phyloP scores from a whole-genome alignment of 2,113 vertebrate species.

The Lipophrys pholis region DNA sequence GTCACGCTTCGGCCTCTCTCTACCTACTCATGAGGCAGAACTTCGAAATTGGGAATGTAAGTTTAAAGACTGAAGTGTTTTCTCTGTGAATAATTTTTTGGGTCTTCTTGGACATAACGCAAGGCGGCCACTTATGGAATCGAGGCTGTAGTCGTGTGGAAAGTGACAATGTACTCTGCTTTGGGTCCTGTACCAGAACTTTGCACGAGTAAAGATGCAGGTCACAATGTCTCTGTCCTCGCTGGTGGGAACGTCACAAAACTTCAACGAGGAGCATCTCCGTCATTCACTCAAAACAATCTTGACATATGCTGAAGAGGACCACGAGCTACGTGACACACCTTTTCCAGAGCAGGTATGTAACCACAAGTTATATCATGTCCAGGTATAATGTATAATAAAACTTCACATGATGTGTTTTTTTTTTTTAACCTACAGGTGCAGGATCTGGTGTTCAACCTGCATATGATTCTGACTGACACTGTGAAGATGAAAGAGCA shows the following conservation, averaged over 20 bases:
- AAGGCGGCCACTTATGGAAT: no score
- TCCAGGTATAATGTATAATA: no score
- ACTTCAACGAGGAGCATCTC: conserved; percentile 91
- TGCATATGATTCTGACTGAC: conserved; percentile 96
- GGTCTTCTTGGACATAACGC: not conserved
- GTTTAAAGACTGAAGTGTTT: conserved; percentile 36
- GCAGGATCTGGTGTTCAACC: conserved; percentile 93
- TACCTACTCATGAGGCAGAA: conserved; percentile 97
- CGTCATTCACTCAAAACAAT: conserved; percentile 92
- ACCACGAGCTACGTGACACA: conserved; percentile 88
- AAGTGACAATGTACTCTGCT: not conserved
- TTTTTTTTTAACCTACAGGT: conserved; percentile 79
- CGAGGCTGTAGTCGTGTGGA: no score
- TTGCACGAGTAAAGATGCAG: conserved; percentile 96
- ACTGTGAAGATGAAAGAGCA: conserved; percentile 97
- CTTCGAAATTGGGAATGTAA: conserved; percentile 93
- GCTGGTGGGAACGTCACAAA: conserved; percentile 89
- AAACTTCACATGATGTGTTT: not conserved
- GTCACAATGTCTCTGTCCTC: conserved; percentile 95
- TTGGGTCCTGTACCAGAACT: conserved; percentile 82
- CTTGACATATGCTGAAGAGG: conserved; percentile 91
- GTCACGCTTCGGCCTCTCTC: conserved; percentile 92
- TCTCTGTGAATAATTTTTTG: not conserved
- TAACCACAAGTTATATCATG: not conserved
- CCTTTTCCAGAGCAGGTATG: conserved; percentile 91